These are phyloP conservation scores for Spisula solida DNA, from an alignment of 2,888 invertebrate genomes.

Conservation along the genomic window DNA sequence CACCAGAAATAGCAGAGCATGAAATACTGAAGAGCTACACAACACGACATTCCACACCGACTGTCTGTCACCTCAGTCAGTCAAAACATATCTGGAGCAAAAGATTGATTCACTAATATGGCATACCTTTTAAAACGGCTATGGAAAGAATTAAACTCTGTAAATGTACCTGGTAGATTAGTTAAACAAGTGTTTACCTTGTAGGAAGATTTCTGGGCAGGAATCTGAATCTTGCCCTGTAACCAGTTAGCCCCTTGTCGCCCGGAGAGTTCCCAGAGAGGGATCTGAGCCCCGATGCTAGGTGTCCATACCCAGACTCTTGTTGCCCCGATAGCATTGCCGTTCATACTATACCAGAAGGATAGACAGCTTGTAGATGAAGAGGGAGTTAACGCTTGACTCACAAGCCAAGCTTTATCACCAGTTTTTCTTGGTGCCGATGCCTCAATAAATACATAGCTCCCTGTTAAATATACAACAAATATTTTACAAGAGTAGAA, in stretches of 20 bases:
- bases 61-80: no score
- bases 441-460: conserved; percentile 75
- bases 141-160: no score
- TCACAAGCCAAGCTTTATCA: conserved; percentile 76
- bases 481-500: not conserved
- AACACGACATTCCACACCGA: no score
- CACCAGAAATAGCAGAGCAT: no score
- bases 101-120: no score
- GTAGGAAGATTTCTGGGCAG: conserved; percentile 70
- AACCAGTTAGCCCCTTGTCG: conserved; percentile 73
- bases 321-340: conserved; percentile 76
- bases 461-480: conserved; percentile 60
- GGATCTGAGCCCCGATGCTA: conserved; percentile 68
- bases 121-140: no score
- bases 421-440: conserved; percentile 74
- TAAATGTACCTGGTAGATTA: no score
- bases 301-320: conserved; percentile 76
- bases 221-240: conserved; percentile 74
- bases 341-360: conserved; percentile 86
- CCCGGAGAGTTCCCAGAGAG: conserved; percentile 79
- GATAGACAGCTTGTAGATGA: conserved; percentile 74
- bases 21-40: no score
- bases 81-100: no score
- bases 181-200: conserved; percentile 65
- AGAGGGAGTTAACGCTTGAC: conserved; percentile 62